Base-by-base conservation (phyloP, 2,113 vertebrate genomes). In the Limnothrissa miodon region DNA sequence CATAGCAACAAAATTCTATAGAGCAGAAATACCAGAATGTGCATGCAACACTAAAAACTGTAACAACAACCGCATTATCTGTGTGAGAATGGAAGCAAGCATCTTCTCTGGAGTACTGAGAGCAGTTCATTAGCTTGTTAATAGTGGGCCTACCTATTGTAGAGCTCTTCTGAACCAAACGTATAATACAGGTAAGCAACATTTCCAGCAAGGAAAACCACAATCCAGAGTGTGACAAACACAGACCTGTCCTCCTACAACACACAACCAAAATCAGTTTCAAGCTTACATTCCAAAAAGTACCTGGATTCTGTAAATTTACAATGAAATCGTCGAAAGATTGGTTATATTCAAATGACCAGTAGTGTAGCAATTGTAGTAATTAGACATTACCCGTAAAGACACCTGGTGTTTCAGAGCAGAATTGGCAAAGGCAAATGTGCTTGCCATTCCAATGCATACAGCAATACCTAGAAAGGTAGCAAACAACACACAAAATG, bases 371-470 rank as follows among this genome's bases (percentile, higher is more conserved):
- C 4, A 3, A 33, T 33, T 17, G 10, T 29, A 8, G 42, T 42
- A 42, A 42, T 42, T 42, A 33, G 33, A 39, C 11, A 74, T 94
- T 93, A 98, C 98, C 95, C 97, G 95, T 87, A 99, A 91, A 17
- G 98, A 96, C 17, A 99, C 98, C 91, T 99, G 98, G 39, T 98
- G 96, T 70, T 96, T 97, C 29, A 99, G 94, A 0, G 95, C 95
- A 19, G 97, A 97, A 90, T 99, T 99, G 88, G 97, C 98, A 0
- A 98, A 99, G 19, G 97, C 95, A 1, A 99, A 99, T 0, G 98
- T 99, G 93, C 97, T 96, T 92, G 96, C 97, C 98, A 99, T 96
- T 42, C 98, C 98, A 5, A 98, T 95, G 87, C 97, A 98, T 81
- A 99, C 94, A 0, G 97, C 96, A 39, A 99, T 98, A 80, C 98